phyloP scores from a whole-genome alignment of 2,888 invertebrate species.

The Venusia cambrica region DNA sequence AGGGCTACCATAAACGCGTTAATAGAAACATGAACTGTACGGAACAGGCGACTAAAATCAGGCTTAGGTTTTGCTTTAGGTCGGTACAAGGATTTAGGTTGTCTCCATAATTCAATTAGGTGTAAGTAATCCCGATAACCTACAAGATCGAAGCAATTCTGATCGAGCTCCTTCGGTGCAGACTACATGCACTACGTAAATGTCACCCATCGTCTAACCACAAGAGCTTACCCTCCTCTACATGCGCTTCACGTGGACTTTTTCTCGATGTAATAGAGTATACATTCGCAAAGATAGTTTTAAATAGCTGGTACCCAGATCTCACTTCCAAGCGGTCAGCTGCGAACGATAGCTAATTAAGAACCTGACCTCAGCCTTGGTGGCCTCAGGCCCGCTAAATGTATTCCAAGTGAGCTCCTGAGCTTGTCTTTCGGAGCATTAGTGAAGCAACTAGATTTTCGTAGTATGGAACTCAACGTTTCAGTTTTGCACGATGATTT shows the following conservation, averaged over 20 bases:
- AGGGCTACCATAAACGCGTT: no score
- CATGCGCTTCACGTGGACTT: constrained; percentile 19
- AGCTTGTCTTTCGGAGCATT: constrained; percentile 57
- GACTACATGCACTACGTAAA: constrained; percentile 46
- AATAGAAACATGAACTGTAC: no score
- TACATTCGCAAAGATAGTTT: constrained; percentile 21
- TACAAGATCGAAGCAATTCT: constrained; percentile 36
- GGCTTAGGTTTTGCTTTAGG: no score
- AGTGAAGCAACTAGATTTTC: constrained; percentile 41
- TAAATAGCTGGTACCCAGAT: constrained; percentile 40
- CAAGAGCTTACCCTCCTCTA: constrained; percentile 37
- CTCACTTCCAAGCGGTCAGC: constrained; percentile 70
- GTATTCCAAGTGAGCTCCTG: constrained; percentile 62
- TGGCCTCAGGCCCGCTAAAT: constrained; percentile 66
- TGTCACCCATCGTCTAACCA: constrained; percentile 49
- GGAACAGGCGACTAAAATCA: no score
- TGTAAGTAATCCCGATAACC: constrained; percentile 30
- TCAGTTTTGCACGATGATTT: constrained; percentile 46
- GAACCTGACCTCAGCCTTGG: constrained; percentile 65
- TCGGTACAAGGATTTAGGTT: no score
- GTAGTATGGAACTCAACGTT: constrained; percentile 34
- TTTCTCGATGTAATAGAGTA: constrained; percentile 31
- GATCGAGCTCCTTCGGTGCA: constrained; percentile 39
- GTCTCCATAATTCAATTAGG: constrained; percentile 4
- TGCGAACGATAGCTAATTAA: constrained; percentile 74